These are phyloP conservation scores for Mellivora capensis DNA, from an alignment of 2,113 vertebrate genomes.

Conservation along the genomic window DNA sequence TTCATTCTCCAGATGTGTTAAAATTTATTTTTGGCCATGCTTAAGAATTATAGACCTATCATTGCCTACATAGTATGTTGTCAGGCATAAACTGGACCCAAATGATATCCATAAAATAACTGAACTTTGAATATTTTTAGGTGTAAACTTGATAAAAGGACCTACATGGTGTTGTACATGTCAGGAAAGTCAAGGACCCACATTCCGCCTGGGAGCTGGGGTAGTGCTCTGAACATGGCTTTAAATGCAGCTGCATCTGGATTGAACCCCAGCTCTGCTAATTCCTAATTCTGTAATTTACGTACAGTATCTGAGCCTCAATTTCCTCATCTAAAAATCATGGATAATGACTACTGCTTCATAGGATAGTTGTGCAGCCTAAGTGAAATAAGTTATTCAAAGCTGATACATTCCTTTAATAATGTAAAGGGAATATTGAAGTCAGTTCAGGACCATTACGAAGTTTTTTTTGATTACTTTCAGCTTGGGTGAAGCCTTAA, in stretches of 20 bases:
- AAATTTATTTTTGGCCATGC: not conserved
- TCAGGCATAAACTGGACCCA: not conserved
- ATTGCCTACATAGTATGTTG: not conserved
- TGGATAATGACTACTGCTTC: not conserved
- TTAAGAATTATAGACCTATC: not conserved
- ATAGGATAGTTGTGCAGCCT: not conserved
- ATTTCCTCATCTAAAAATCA: slow-evolving; percentile 32
- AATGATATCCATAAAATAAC: not conserved
- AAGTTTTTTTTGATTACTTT: slow-evolving; percentile 61
- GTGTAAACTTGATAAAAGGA: not conserved
- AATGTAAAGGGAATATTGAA: slow-evolving; percentile 47
- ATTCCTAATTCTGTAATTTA: not conserved
- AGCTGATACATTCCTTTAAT: slow-evolving; percentile 31
- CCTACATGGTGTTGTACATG: not conserved
- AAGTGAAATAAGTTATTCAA: slow-evolving; percentile 42
- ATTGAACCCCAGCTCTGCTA: not conserved
- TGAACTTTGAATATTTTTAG: not conserved
- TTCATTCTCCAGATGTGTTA: not conserved
- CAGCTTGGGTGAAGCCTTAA: slow-evolving; percentile 60
- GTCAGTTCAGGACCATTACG: slow-evolving; percentile 26
- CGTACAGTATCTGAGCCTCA: not conserved
- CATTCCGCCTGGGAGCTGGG: not conserved
- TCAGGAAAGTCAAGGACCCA: not conserved
- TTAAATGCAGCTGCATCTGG: not conserved
- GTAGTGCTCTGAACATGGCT: not conserved